Evolutionary conservation across 2,797 vertebrate species (phyloP).

Genomic region (Scarus forsteni): DNA sequence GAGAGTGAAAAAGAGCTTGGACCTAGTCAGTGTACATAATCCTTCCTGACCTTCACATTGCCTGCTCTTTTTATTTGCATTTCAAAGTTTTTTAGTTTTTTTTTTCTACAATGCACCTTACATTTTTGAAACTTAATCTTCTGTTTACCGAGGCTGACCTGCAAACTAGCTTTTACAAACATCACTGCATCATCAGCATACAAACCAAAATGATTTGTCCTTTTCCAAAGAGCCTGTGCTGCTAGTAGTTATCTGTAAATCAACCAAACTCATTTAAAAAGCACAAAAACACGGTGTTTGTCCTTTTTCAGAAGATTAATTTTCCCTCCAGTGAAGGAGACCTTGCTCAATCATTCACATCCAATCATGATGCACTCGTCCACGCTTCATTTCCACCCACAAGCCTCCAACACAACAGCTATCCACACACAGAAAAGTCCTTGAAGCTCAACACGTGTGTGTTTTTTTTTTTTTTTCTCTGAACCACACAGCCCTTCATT

Average conservation of each 20-base stretch:
- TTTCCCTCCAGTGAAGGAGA: conserved; percentile 20
- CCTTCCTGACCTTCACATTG: no score
- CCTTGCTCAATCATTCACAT: conserved; percentile 16
- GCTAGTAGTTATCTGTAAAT: background rate
- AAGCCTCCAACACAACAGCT: conserved; percentile 21
- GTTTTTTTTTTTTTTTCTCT: conserved; percentile 26
- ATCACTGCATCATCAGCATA: conserved; percentile 9
- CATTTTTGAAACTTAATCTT: conserved; percentile 22
- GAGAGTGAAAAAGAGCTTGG: conserved; percentile 7
- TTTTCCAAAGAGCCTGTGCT: background rate
- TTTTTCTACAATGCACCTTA: background rate
- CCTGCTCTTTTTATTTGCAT: no score
- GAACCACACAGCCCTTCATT: conserved; percentile 25
- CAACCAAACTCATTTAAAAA: background rate
- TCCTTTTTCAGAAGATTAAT: background rate
- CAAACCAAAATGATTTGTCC: conserved; percentile 1
- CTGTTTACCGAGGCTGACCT: conserved; percentile 29
- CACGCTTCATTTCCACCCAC: conserved; percentile 35
- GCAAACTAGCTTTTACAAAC: conserved; percentile 25
- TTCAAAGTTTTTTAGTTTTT: no score
- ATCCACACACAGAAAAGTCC: conserved; percentile 22
- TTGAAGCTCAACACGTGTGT: conserved; percentile 7
- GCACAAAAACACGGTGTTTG: background rate
- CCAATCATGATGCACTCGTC: conserved; percentile 22
- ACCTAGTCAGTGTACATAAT: conserved; percentile 1